Conservation (phyloP, 2,888 invertebrate genomes). For the Apodemia zela region DNA sequence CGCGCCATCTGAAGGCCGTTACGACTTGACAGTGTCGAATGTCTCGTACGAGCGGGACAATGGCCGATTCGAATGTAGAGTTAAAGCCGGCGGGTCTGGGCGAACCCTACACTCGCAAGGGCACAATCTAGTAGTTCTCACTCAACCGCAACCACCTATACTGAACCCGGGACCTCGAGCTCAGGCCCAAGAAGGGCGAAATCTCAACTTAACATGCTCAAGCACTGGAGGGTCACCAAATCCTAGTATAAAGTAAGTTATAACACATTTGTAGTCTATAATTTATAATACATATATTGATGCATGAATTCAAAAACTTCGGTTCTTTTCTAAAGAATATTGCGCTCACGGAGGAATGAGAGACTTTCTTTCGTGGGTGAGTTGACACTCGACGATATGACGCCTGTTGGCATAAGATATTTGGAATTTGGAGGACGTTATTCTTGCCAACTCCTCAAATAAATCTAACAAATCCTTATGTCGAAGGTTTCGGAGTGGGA, state of each 20-base stretch:
- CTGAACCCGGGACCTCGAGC: conserved; percentile 88
- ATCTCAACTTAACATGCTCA: conserved; percentile 88
- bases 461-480: too few species aligned
- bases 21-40: conserved; percentile 93
- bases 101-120: conserved; percentile 91
- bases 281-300: too few species aligned
- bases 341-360: too few species aligned
- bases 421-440: too few species aligned
- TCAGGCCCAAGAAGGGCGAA: conserved; percentile 89
- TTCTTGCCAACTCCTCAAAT: too few species aligned
- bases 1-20: conserved; percentile 89
- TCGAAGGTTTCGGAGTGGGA: too few species aligned
- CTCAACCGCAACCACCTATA: conserved; percentile 89
- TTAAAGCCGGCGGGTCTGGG: conserved; percentile 91
- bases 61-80: conserved; percentile 94
- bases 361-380: too few species aligned
- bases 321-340: conserved; percentile 8
- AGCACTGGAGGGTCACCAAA: conserved; percentile 95
- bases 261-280: neutral
- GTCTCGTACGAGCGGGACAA: conserved; percentile 95
- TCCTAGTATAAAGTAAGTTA: conserved; percentile 86
- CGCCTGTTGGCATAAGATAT: too few species aligned
- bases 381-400: too few species aligned
- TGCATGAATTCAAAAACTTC: too few species aligned
- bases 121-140: conserved; percentile 91